Conservation (phyloP, 2,113 vertebrate species). For the Fregetta grallaria region DNA sequence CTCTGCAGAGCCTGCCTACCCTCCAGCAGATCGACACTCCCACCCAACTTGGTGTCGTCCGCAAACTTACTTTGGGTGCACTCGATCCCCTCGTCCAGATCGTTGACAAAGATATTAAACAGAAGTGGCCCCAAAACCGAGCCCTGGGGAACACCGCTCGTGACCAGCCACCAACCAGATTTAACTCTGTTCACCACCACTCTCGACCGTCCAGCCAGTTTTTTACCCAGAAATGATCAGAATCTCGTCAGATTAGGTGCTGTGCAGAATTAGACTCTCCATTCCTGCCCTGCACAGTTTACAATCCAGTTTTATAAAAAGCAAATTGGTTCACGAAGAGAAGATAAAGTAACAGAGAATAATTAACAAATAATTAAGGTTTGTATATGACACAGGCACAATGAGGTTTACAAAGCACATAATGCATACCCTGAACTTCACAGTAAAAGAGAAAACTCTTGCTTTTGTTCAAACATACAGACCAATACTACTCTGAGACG, state of each 20-base stretch:
- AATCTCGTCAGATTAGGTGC: neutral
- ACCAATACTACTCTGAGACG: neutral
- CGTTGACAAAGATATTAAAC: no score
- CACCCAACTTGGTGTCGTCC: no score
- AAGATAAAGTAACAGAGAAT: neutral
- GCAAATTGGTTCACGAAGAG: neutral
- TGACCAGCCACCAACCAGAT: no score
- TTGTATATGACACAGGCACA: neutral
- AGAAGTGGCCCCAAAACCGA: no score
- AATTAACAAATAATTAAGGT: neutral
- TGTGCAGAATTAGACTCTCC: neutral
- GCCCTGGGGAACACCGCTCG: no score
- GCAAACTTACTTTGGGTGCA: no score
- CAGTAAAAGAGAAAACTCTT: neutral
- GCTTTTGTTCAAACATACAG: neutral
- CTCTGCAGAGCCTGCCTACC: no score
- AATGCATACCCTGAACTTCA: neutral
- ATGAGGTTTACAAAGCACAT: neutral
- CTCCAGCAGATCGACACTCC: no score
- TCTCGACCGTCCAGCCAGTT: no score
- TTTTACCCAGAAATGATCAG: neutral
- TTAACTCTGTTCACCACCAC: no score
- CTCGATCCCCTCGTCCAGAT: no score
- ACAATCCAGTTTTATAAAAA: neutral
- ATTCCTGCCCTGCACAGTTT: neutral